Conservation (phyloP, 2,888 invertebrate genomes). For the Pseudococcus jackbeardsleyi region DNA sequence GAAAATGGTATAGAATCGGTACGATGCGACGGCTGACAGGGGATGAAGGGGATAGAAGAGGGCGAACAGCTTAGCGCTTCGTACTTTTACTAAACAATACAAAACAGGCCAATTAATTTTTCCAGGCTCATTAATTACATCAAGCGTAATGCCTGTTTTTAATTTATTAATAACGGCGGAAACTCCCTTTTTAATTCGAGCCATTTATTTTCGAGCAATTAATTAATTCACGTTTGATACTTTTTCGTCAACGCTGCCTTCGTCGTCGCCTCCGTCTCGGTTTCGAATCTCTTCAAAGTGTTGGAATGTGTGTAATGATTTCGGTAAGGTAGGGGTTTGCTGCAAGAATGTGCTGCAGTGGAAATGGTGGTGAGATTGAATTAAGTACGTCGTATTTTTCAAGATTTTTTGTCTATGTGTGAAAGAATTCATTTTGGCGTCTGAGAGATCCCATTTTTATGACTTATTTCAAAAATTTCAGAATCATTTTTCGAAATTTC, state of each 20-base stretch:
- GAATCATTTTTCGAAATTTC: too few species aligned
- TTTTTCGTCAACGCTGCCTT: neutral
- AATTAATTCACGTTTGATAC: constrained; percentile 65
- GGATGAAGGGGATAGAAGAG: neutral
- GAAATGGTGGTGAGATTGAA: too few species aligned
- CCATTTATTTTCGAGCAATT: constrained; percentile 65
- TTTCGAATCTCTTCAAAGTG: neutral
- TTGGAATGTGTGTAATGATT: neutral
- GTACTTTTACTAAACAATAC: constrained; percentile 64
- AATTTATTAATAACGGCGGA: constrained; percentile 65
- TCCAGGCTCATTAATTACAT: constrained; percentile 65
- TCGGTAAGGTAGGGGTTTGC: too few species aligned
- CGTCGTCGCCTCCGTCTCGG: neutral
- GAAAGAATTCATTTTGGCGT: too few species aligned
- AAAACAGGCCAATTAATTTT: constrained; percentile 65
- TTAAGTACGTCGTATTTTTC: too few species aligned
- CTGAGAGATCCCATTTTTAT: too few species aligned
- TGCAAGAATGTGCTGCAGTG: too few species aligned
- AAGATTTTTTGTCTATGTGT: too few species aligned
- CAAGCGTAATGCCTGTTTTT: constrained; percentile 65
- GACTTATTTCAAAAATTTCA: too few species aligned
- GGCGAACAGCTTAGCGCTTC: constrained; percentile 63
- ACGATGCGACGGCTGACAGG: neutral
- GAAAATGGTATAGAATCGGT: constrained; percentile 20
- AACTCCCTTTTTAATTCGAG: constrained; percentile 65